phyloP scores from a whole-genome alignment of 1,140 invertebrate species.

The Drosophila tsacasi region DNA sequence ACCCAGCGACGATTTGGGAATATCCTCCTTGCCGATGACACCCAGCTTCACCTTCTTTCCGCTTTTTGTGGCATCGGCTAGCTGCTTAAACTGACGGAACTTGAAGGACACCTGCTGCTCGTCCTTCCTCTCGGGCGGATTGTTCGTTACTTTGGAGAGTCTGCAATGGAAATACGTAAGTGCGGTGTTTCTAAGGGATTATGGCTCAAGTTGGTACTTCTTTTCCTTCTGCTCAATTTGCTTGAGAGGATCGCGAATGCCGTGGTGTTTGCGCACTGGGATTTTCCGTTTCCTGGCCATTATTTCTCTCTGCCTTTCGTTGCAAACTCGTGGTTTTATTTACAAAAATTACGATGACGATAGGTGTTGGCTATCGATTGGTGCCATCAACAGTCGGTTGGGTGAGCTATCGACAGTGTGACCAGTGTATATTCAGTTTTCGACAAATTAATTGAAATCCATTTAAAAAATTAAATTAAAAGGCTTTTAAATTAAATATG shows the following conservation, averaged over 20 bases:
- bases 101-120: conserved; percentile 75
- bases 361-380: neutral
- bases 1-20: conserved; percentile 42
- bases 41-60: conserved; percentile 69
- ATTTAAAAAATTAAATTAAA: neutral
- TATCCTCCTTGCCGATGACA: conserved; percentile 66
- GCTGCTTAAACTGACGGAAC: conserved; percentile 73
- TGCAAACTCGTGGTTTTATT: conserved; percentile 39
- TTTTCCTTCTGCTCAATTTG: conserved; percentile 73
- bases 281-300: conserved; percentile 83
- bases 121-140: conserved; percentile 71
- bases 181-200: no score
- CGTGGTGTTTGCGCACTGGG: conserved; percentile 82
- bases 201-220: conserved; percentile 46
- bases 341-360: conserved; percentile 9
- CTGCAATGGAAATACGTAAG: conserved; percentile 33
- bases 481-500: neutral
- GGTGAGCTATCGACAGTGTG: neutral
- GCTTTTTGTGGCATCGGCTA: conserved; percentile 66
- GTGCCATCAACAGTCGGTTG: neutral
- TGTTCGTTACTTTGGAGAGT: conserved; percentile 77
- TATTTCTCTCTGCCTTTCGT: neutral
- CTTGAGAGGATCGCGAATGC: conserved; percentile 80
- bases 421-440: neutral
- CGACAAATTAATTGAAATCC: neutral